A percentile compares a stretch with the other conserved stretches of the same genome.
These are phyloP conservation scores for Drosophila mauritiana DNA, from an alignment of 1,140 invertebrate genomes.

Conservation along the genomic window DNA sequence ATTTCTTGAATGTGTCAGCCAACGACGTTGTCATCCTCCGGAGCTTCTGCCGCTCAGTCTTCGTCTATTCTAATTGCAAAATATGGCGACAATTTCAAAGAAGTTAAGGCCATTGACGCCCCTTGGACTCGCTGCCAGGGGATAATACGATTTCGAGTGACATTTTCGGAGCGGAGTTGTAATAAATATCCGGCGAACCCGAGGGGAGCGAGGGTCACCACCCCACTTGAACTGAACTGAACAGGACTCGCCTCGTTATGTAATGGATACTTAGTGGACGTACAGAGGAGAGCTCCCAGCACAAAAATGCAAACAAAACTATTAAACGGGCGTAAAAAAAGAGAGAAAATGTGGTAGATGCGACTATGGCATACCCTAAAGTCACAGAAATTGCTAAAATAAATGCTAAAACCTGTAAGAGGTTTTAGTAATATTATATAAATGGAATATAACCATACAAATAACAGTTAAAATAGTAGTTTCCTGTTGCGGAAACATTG, in stretches of 20 bases:
- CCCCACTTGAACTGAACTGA: conserved; percentile 42
- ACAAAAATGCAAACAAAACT: conserved; percentile 66
- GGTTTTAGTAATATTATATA: no score
- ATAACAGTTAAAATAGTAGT: no score
- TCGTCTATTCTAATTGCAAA: conserved; percentile 72
- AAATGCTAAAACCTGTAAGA: no score
- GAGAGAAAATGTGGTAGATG: neutral
- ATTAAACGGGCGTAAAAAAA: conserved; percentile 53
- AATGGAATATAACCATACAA: no score
- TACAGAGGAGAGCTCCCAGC: conserved; percentile 42
- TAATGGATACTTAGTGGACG: conserved; percentile 59
- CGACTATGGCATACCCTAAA: conserved; percentile 4
- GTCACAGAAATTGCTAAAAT: neutral
- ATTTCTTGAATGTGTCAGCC: conserved; percentile 78
- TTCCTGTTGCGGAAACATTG: no score
- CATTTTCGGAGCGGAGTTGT: conserved; percentile 54
- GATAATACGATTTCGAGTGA: conserved; percentile 83
- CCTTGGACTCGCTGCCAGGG: conserved; percentile 42
- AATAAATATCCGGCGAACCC: conserved; percentile 54
- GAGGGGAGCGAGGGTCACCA: conserved; percentile 3
- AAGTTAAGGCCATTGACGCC: conserved; percentile 76
- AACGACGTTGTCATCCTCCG: conserved; percentile 17
- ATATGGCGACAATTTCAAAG: conserved; percentile 81
- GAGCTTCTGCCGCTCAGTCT: conserved; percentile 11
- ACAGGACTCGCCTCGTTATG: conserved; percentile 48